Percentiles rank a stretch among this genome's conserved stretches.
Evolutionary conservation across 2,113 vertebrate genomes (phyloP).

Genomic region (Larimichthys polyactis): DNA sequence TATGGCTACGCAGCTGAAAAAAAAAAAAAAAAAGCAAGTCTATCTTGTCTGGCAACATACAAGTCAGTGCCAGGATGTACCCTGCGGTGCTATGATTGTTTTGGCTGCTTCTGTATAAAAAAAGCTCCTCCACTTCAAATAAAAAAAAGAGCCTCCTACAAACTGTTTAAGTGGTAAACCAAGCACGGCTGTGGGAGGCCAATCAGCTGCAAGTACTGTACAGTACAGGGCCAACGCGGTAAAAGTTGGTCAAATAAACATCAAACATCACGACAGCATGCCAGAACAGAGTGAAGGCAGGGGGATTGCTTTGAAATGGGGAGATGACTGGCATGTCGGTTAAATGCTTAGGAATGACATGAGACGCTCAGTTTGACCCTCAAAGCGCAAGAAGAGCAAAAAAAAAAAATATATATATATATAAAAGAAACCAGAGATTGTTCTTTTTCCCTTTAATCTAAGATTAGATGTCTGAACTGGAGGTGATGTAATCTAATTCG

Average conservation of each 20-base stretch:
- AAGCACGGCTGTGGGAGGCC: constrained; percentile 71
- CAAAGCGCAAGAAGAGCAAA: constrained; percentile 23
- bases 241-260: constrained; percentile 65
- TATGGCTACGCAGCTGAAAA: constrained; percentile 24
- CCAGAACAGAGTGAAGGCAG: neutral
- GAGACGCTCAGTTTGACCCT: constrained; percentile 55
- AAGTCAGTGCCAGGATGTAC: constrained; percentile 64
- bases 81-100: constrained; percentile 78
- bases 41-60: constrained; percentile 65
- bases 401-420: constrained; percentile 30
- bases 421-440: constrained; percentile 49
- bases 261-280: constrained; percentile 35
- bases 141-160: constrained; percentile 47
- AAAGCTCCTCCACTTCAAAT: constrained; percentile 81
- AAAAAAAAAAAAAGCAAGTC: constrained; percentile 53
- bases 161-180: constrained; percentile 73
- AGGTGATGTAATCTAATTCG: constrained; percentile 79
- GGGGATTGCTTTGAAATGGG: constrained; percentile 5
- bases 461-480: constrained; percentile 70
- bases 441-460: constrained; percentile 72
- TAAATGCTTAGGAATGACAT: constrained; percentile 40
- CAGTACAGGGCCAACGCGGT: constrained; percentile 23
- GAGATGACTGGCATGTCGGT: constrained; percentile 33
- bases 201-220: constrained; percentile 66
- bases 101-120: constrained; percentile 74